Conservation (phyloP, 2,797 vertebrate genomes). For the Alcedo atthis region DNA sequence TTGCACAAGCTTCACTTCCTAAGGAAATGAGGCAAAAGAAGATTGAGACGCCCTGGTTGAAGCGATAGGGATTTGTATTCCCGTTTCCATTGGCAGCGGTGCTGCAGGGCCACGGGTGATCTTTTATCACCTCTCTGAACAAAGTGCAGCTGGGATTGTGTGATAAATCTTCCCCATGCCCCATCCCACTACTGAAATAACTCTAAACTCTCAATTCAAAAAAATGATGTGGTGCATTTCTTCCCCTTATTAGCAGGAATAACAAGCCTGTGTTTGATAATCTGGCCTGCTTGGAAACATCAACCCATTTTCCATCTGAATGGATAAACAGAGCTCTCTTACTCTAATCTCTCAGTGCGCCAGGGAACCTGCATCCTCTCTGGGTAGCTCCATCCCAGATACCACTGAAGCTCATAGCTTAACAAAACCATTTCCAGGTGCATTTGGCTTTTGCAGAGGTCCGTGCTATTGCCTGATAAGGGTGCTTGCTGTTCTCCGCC, state of each 20-base stretch:
- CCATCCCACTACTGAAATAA: neutral
- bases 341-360: fast-evolving
- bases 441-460: neutral
- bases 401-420: neutral
- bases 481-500: neutral
- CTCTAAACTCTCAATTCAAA: neutral
- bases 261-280: neutral
- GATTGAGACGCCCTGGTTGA: neutral
- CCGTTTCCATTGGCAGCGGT: neutral
- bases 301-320: neutral
- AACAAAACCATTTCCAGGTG: neutral
- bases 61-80: neutral
- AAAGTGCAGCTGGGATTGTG: neutral
- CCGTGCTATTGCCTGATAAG: neutral
- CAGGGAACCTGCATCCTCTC: fast-evolving
- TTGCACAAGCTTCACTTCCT: neutral
- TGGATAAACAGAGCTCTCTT: neutral
- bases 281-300: neutral
- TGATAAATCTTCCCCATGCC: neutral
- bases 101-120: neutral
- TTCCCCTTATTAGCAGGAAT: neutral
- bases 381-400: fast-evolving
- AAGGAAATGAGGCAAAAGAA: slow-evolving; percentile 5
- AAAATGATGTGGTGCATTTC: neutral
- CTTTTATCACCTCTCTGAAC: neutral